A percentile compares a stretch with the other conserved stretches of the same genome.
phyloP scores from a whole-genome alignment of 1,140 invertebrate species.

The Heterodera schachtii region DNA sequence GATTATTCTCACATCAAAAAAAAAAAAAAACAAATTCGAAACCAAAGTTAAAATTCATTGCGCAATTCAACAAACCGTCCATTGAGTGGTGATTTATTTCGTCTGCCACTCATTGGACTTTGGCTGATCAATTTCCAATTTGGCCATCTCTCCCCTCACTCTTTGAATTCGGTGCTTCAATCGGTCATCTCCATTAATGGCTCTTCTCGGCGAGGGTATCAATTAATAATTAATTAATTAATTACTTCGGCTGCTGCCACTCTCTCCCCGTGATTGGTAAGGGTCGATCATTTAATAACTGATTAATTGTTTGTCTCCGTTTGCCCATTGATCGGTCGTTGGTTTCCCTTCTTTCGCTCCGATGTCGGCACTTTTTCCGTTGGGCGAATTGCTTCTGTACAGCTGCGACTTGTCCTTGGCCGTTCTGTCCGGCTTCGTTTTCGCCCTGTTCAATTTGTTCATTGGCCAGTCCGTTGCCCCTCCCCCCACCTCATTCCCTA shows the following conservation, averaged over 20 bases:
- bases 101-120: background rate
- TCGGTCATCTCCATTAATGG: background rate
- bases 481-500: background rate
- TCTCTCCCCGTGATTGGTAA: background rate
- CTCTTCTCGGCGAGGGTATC: background rate
- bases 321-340: background rate
- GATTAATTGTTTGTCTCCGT: background rate
- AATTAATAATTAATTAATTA: background rate
- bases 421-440: conserved; percentile 7
- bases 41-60: no score
- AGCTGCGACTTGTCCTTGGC: conserved; percentile 16
- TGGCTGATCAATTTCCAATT: no score
- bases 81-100: background rate
- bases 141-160: no score
- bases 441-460: conserved; percentile 21
- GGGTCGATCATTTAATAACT: background rate
- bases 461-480: conserved; percentile 9
- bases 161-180: no score
- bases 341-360: background rate
- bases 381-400: conserved; percentile 20
- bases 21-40: no score
- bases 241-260: background rate
- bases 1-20: no score
- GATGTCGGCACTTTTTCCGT: background rate
- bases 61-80: no score